These are phyloP conservation scores for Trilocha varians DNA, from an alignment of 2,888 invertebrate species.

Conservation along the genomic window DNA sequence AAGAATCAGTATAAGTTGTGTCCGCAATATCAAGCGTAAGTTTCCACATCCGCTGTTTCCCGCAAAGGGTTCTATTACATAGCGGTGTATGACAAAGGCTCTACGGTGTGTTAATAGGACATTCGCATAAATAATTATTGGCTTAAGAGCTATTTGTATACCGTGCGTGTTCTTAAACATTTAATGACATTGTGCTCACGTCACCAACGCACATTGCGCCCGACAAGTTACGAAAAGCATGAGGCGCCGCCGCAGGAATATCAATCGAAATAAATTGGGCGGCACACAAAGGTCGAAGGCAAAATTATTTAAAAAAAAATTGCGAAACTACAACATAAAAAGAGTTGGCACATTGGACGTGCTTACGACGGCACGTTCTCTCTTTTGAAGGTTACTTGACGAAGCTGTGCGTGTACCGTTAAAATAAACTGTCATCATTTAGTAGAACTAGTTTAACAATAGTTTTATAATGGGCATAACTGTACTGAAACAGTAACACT, in stretches of 20 bases:
- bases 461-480: constrained; percentile 20
- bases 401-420: constrained; percentile 55
- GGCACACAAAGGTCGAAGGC: constrained; percentile 67
- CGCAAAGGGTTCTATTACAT: background rate
- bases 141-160: constrained; percentile 29
- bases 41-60: too few relatives aligned
- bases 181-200: constrained; percentile 45
- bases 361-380: constrained; percentile 62
- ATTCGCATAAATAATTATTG: constrained; percentile 22
- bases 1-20: too few relatives aligned
- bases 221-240: constrained; percentile 62
- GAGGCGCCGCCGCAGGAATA: constrained; percentile 56
- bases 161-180: constrained; percentile 21
- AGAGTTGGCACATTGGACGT: constrained; percentile 69
- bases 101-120: background rate
- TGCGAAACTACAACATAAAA: constrained; percentile 61
- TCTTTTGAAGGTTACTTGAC: constrained; percentile 63
- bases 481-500: constrained; percentile 14
- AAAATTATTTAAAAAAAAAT: constrained; percentile 66
- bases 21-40: too few relatives aligned
- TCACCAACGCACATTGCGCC: constrained; percentile 34
- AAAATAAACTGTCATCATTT: constrained; percentile 55
- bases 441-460: constrained; percentile 42
- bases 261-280: constrained; percentile 66
- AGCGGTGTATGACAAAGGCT: background rate